Base-by-base conservation (phyloP, 2,888 invertebrate genomes). In the Drosophila meridiana region DNA sequence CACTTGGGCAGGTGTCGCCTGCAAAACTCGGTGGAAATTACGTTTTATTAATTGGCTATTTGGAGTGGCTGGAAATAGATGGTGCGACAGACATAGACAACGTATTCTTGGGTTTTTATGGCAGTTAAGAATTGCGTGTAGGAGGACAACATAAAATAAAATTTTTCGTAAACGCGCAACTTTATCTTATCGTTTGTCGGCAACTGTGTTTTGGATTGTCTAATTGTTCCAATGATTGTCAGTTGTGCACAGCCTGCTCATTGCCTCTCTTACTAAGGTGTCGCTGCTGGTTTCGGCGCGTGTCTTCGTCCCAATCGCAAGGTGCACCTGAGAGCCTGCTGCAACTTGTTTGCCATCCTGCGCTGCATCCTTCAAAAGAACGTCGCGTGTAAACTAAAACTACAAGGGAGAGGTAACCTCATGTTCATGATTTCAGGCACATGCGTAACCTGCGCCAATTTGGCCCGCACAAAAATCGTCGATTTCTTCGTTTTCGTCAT, bases 361-460 rank as follows among this genome's bases (percentile, higher is more conserved):
- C 40, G 75, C 64, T 80, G 86, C 83, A 86, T 87, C 73, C 80
- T 75, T 80, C 82, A 88, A 79, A 67, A 70, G 45, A 74, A 67
- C 71, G 66, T 89, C 82, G 85, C 79, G 82, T 87, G 82, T 80
- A 77, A 71, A 47, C 61, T 63, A 62, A 52, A 52, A 50, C 66
- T 64, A 52, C 42, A 55, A 61, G 62, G 60, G 43, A 68, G 47
- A 58, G 45, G 50, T 60, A 71, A 73, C 53, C 48, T 76, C 67
- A 67, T 78, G 80, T 78, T 80, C 71, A 80, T 80, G 84, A 88
- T 89, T 86, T 87, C 58, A 60, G 87, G 72, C 77, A 79, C 83
- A 83, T 82, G 82, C 85, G 80, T 84, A 91, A 86, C 91, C 82
- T 89, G 80, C 90, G 83, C 84, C 90, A 90, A 90, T 83, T 90